Evolutionary conservation across 1,140 invertebrate genomes (phyloP).

Genomic region (Sitobion miscanthi): DNA sequence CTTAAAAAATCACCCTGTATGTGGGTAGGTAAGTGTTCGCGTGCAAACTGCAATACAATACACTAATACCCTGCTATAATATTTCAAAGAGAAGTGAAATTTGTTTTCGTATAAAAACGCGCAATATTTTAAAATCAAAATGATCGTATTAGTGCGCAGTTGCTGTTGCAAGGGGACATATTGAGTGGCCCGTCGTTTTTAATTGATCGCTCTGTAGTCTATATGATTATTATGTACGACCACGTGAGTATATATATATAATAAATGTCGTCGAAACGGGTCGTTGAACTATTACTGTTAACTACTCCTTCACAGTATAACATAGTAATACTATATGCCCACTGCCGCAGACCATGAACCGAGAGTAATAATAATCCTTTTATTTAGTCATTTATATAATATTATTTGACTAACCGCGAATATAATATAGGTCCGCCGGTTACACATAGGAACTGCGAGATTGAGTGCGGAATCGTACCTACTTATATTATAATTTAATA

Average conservation of each 20-base stretch:
- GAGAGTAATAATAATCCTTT: neutral
- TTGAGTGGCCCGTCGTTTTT: neutral
- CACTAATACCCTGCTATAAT: neutral
- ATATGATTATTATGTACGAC: neutral
- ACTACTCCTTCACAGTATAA: neutral
- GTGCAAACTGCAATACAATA: too few relatives aligned
- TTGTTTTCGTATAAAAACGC: neutral
- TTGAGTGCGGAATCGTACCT: too few relatives aligned
- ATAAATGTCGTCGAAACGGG: neutral
- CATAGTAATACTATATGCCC: neutral
- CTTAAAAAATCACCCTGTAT: neutral
- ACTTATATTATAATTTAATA: too few relatives aligned
- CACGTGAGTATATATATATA: neutral
- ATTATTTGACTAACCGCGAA: too few relatives aligned
- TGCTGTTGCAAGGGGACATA: neutral
- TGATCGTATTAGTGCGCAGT: neutral
- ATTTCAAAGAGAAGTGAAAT: constrained; percentile 3
- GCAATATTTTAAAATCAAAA: constrained; percentile 19
- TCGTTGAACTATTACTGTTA: neutral
- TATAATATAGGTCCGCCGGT: too few relatives aligned
- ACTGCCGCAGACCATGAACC: neutral
- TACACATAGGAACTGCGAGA: too few relatives aligned
- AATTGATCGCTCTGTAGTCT: neutral
- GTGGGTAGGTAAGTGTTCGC: neutral
- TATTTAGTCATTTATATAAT: neutral